A percentile compares a stretch with the other conserved stretches of the same genome.
These are phyloP conservation scores for Diabrotica undecimpunctata DNA, from an alignment of 1,140 invertebrate species.

Conservation along the genomic window DNA sequence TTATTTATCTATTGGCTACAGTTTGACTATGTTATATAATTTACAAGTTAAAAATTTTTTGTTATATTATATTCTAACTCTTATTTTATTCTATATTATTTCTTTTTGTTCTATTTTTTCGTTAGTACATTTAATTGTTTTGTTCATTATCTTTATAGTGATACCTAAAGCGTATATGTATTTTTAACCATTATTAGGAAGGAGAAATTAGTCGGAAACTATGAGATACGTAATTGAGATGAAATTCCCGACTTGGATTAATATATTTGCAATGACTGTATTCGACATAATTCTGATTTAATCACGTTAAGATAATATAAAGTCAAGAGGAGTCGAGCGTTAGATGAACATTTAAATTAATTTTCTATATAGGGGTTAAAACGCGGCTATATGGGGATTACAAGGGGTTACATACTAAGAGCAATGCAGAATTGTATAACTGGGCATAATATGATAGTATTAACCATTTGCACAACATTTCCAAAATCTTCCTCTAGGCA, in stretches of 20 bases:
- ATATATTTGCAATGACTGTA: neutral
- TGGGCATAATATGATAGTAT: neutral
- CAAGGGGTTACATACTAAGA: neutral
- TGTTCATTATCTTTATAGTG: too few species aligned
- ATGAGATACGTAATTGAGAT: neutral
- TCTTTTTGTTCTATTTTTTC: too few species aligned
- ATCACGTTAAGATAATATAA: neutral
- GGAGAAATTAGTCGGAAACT: neutral
- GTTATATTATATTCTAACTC: too few species aligned
- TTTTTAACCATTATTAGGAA: too few species aligned
- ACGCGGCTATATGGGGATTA: neutral
- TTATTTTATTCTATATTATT: too few species aligned
- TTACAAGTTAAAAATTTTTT: too few species aligned
- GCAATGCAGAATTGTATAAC: neutral
- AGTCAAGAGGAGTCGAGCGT: neutral
- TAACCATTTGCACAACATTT: constrained; percentile 1
- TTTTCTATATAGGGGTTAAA: constrained; percentile 2
- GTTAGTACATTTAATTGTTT: too few species aligned
- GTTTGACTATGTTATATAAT: too few species aligned
- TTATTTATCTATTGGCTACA: too few species aligned
- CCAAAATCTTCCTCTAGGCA: neutral
- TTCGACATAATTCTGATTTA: neutral
- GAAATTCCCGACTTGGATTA: neutral
- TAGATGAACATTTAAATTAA: constrained; percentile 1
- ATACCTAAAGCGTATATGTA: too few species aligned